Base-by-base conservation (phyloP, 2,888 invertebrate genomes). In the Drosophila flavopinicola region DNA sequence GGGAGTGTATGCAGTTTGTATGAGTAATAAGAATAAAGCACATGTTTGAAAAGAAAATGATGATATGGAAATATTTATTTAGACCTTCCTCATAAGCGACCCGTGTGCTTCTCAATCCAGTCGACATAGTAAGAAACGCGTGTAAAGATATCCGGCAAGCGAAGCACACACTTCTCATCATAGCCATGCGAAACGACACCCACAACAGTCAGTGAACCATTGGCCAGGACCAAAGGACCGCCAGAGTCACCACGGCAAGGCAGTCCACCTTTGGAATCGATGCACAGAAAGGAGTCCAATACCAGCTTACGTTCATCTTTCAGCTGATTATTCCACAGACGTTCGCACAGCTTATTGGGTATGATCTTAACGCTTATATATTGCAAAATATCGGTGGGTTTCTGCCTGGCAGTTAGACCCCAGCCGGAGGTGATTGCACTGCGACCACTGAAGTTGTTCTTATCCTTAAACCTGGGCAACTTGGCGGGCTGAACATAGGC, bases 21-120 rank as follows among this genome's bases (percentile, higher is more conserved):
- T 78, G 84, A 82, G 80, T 80, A 83, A 84, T 73, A 80, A 88
- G 78, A 89, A 90, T 89, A 90, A 90, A 90, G 90, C 90, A 90
- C 90, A 90, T 79, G 88, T 90, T 90, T 83, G 85, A 88, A 88
- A 90, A 88, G 48, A 85, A 69, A 57, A 32, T 3, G n/a, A 7
- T 27, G n/a, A 7, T 25, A 7, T 25, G 4, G 3, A 27, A 1
- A 13, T 9, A 20, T 47, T 7, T 10, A 6, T 13, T 2, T 2
- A 11, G 1, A 15, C 10, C 7, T 20, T 4, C 20, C 4, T 30
- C 9, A 44, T 3, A 49, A 45, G 6, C 47, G 38, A 0, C 56
- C 60, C 3, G 82, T 74, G 10, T 66, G 15, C 1, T 39, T 7
- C 9, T 47, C 32, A 17, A 79, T 79, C 79, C 79, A 79, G 29